Conservation (phyloP, 2,113 vertebrate species). For the Neofelis nebulosa region DNA sequence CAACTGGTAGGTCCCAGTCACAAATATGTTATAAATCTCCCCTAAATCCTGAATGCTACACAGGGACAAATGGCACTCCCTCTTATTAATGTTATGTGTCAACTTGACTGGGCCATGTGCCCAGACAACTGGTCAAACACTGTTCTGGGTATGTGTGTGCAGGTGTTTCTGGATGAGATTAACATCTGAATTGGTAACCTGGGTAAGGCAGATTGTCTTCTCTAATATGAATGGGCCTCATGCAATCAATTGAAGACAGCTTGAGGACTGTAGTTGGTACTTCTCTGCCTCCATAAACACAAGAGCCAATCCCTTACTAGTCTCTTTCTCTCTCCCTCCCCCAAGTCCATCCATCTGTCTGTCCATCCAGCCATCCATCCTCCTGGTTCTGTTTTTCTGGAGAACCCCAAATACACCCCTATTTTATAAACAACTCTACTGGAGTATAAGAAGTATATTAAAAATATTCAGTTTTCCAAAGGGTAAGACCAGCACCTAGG, state of each 20-base stretch:
- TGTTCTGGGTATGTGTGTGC: not conserved
- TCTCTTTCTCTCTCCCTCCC: not conserved
- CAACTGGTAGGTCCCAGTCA: not conserved
- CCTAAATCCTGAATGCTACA: conserved; percentile 20
- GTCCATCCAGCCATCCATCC: not conserved
- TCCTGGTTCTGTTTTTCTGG: conserved; percentile 12
- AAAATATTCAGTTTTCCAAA: conserved; percentile 26
- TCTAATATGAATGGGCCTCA: not conserved
- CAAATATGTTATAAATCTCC: conserved; percentile 4
- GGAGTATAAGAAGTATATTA: not conserved
- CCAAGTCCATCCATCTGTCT: too few relatives aligned
- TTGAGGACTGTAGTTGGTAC: not conserved
- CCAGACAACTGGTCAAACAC: not conserved
- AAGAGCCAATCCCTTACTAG: not conserved
- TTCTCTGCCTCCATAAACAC: not conserved
- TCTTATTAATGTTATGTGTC: not conserved
- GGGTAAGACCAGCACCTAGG: not conserved
- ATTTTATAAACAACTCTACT: conserved; percentile 30
- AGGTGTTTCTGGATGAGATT: conserved; percentile 15
- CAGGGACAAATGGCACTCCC: not conserved
- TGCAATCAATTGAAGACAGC: not conserved
- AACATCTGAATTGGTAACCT: not conserved
- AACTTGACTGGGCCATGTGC: not conserved
- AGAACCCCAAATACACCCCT: not conserved
- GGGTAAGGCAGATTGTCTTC: not conserved